Conservation (phyloP, 92 coral and sea anemone species). For the Bergia puertoricense region DNA sequence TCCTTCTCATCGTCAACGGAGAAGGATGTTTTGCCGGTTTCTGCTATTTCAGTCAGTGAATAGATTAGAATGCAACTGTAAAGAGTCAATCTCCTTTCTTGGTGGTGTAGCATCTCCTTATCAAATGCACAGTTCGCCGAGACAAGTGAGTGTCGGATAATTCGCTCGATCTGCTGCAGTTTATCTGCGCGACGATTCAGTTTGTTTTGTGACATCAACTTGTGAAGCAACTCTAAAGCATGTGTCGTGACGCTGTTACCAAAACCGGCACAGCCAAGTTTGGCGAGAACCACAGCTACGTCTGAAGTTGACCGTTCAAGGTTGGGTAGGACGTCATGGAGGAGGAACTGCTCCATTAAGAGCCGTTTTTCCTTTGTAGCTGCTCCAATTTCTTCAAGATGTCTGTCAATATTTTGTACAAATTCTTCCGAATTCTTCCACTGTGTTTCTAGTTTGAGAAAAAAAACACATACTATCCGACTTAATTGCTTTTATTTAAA, state of each 20-base stretch:
- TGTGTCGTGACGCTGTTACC: constrained; percentile 1
- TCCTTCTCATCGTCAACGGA: background rate
- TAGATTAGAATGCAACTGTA: background rate
- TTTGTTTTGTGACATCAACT: constrained; percentile 21
- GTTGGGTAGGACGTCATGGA: background rate
- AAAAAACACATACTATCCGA: background rate
- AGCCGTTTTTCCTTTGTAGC: background rate
- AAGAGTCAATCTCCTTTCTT: background rate
- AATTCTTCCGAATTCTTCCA: background rate
- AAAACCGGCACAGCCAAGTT: constrained; percentile 12
- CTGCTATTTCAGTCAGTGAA: background rate
- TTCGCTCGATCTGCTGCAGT: constrained; percentile 9
- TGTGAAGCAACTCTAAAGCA: background rate
- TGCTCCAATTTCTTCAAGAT: background rate
- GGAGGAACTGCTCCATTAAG: background rate
- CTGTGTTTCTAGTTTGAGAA: background rate
- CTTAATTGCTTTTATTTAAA: background rate
- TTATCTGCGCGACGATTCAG: background rate
- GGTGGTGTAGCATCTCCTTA: background rate
- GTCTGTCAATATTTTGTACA: background rate
- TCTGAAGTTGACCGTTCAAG: background rate
- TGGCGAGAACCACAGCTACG: background rate
- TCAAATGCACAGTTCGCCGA: background rate
- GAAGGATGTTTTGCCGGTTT: background rate
- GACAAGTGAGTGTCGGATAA: background rate